Percentiles rank a stretch among this genome's conserved stretches.
These are phyloP conservation scores for Archocentrus centrarchus DNA, from an alignment of 2,113 vertebrate genomes.

Conservation along the genomic window DNA sequence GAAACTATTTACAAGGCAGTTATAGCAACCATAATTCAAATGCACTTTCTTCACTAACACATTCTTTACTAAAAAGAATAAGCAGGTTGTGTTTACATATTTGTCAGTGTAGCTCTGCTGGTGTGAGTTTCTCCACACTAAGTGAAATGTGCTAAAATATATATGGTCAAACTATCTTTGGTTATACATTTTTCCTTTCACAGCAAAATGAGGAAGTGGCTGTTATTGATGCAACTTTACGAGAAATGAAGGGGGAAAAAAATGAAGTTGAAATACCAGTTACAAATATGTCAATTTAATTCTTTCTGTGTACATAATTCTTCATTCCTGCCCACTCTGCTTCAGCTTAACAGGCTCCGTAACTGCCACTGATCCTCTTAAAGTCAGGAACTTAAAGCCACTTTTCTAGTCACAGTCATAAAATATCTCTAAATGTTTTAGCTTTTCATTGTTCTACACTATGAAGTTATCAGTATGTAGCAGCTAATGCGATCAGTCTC, in stretches of 20 bases:
- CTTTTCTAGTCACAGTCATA: neutral
- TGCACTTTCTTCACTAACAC: constrained; percentile 4
- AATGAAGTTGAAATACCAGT: too few species aligned
- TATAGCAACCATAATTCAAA: constrained; percentile 45
- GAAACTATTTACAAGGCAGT: constrained; percentile 46
- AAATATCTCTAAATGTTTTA: constrained; percentile 28
- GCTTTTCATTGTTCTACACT: neutral
- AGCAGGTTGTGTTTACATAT: constrained; percentile 32
- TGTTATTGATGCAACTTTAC: neutral
- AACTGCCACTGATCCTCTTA: neutral
- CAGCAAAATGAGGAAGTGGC: neutral
- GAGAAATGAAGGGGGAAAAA: too few species aligned
- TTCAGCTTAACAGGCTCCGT: neutral
- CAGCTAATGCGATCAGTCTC: neutral
- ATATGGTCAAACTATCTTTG: neutral
- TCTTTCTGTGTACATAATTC: too few species aligned
- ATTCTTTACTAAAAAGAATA: constrained; percentile 17
- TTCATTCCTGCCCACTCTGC: too few species aligned
- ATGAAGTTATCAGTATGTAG: neutral
- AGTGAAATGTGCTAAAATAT: constrained; percentile 7
- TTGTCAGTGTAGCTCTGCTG: constrained; percentile 25
- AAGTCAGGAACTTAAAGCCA: neutral
- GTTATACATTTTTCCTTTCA: neutral
- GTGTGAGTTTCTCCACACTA: constrained; percentile 4
- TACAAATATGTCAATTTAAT: too few species aligned